Conservation (phyloP, 2,113 vertebrate genomes). For the Megaceryle maxima region DNA sequence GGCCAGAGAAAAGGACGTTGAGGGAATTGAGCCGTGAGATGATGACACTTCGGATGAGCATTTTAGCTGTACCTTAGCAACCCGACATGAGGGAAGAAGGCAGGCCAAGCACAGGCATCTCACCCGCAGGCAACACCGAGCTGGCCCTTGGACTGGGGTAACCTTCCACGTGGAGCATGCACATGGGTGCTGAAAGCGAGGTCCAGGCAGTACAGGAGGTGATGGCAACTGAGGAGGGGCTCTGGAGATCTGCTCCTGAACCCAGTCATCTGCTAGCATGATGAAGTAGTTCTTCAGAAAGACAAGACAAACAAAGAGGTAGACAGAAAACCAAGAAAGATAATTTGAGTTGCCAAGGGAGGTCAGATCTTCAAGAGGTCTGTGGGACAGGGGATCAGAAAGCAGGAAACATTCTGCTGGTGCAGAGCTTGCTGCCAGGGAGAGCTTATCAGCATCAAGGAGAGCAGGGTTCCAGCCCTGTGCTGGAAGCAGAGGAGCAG, state of each 20-base stretch:
- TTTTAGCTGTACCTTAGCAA: constrained; percentile 10
- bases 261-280: background rate
- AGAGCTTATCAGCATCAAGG: background rate
- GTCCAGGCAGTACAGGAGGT: background rate
- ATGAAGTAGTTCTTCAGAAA: background rate
- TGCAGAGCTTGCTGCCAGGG: background rate
- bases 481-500: background rate
- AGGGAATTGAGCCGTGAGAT: constrained; percentile 54
- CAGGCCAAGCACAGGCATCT: background rate
- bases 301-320: background rate
- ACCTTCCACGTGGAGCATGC: background rate
- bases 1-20: constrained; percentile 53
- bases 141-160: background rate
- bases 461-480: background rate
- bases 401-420: background rate
- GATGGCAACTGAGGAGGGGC: background rate
- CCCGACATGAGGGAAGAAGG: background rate
- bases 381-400: background rate
- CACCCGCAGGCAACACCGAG: accelerated
- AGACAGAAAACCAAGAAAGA: background rate
- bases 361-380: background rate
- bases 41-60: constrained; percentile 11
- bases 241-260: background rate
- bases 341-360: background rate
- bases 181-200: accelerated